A percentile compares a stretch with the other conserved stretches of the same genome.
phyloP scores from a whole-genome alignment of 2,888 invertebrate genomes.

The Dendrolimus pini region DNA sequence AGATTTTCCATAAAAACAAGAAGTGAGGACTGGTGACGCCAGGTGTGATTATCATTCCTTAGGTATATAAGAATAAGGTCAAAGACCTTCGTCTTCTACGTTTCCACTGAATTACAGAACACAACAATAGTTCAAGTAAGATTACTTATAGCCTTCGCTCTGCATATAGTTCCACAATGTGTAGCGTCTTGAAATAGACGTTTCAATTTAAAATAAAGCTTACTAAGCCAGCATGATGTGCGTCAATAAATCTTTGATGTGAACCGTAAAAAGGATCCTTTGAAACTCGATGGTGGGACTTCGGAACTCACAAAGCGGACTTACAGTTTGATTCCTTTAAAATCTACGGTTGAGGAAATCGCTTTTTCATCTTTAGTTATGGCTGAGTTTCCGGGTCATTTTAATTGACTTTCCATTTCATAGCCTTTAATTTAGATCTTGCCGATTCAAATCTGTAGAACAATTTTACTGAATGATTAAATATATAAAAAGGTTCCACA shows the following conservation, averaged over 20 bases:
- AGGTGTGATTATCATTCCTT: too few species aligned
- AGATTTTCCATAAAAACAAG: too few species aligned
- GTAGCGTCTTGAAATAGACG: slow-evolving; percentile 6
- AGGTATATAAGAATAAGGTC: too few species aligned
- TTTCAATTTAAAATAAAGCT: slow-evolving; percentile 6
- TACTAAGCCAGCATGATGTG: slow-evolving; percentile 15
- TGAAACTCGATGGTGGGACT: slow-evolving; percentile 23
- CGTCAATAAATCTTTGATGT: slow-evolving; percentile 44
- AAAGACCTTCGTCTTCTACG: too few species aligned
- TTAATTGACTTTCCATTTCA: slow-evolving; percentile 63
- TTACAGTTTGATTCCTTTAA: slow-evolving; percentile 53
- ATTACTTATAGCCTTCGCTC: background rate
- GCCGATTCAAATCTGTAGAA: too few species aligned
- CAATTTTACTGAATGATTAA: too few species aligned
- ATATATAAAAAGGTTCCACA: too few species aligned
- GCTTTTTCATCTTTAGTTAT: slow-evolving; percentile 72
- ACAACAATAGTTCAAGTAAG: too few species aligned
- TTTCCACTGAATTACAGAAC: too few species aligned
- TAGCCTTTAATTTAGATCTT: background rate
- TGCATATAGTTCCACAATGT: background rate
- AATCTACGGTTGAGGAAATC: slow-evolving; percentile 61
- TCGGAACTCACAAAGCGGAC: slow-evolving; percentile 6
- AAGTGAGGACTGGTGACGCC: too few species aligned
- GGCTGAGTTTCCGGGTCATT: slow-evolving; percentile 60
- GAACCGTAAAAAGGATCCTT: slow-evolving; percentile 46